phyloP scores from a whole-genome alignment of 2,888 invertebrate genomes.

The Pimpla rufipes region DNA sequence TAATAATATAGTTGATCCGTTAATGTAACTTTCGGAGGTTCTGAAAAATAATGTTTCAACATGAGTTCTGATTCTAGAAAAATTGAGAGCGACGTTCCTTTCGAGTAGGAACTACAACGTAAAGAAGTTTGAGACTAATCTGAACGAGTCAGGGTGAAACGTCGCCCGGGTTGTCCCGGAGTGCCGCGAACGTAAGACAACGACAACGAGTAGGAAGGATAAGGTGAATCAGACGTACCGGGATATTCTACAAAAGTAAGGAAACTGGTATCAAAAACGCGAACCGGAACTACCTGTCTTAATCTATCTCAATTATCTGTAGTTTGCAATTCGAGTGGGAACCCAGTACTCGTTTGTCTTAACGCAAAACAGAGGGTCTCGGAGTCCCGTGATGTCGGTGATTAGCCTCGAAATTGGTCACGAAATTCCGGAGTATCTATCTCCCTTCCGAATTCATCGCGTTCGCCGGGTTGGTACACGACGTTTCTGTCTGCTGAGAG shows the following conservation, averaged over 20 bases:
- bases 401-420: constrained; percentile 46
- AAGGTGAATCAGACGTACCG: too few species aligned
- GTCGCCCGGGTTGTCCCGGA: too few species aligned
- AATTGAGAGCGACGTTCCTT: too few species aligned
- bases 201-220: too few species aligned
- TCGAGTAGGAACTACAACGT: too few species aligned
- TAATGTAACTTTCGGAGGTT: too few species aligned
- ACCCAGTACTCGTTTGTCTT: constrained; percentile 7
- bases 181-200: too few species aligned
- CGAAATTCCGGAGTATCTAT: constrained; percentile 22
- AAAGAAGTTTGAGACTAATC: too few species aligned
- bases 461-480: constrained; percentile 18
- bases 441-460: constrained; percentile 13
- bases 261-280: neutral
- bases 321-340: neutral
- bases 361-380: constrained; percentile 11
- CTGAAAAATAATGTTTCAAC: too few species aligned
- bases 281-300: neutral
- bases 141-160: too few species aligned
- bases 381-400: constrained; percentile 24
- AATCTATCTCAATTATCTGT: constrained; percentile 2
- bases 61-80: too few species aligned
- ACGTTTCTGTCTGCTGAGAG: neutral
- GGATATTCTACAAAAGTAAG: neutral
- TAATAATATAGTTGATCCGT: too few species aligned